phyloP scores from a whole-genome alignment of 1,140 invertebrate species.

The Euwallacea similis region DNA sequence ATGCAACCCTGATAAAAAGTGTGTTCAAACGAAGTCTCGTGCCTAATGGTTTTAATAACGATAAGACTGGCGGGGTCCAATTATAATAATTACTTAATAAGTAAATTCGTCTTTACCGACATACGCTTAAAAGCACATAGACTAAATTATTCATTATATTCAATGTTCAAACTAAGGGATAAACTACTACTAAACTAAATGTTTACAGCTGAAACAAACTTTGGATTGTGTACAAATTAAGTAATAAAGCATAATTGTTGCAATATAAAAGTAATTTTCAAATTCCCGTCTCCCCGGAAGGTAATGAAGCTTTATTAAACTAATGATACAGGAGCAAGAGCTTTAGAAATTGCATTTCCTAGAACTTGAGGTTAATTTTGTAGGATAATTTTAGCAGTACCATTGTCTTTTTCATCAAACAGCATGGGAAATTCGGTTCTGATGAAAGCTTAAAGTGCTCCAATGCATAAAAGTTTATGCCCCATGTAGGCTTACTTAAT shows the following conservation, averaged over 20 bases:
- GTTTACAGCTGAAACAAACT: not conserved
- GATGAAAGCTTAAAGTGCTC: not conserved
- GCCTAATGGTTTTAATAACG: too few species aligned
- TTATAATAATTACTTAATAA: too few species aligned
- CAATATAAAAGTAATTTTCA: conserved; percentile 11
- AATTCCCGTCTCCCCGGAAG: not conserved
- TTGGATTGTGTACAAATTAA: conserved; percentile 14
- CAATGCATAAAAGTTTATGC: conserved; percentile 14
- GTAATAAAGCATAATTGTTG: conserved; percentile 15
- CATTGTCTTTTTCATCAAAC: conserved; percentile 8
- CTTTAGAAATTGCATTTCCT: conserved; percentile 2
- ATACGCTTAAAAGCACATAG: too few species aligned
- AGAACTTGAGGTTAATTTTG: too few species aligned
- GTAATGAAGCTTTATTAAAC: conserved; percentile 9
- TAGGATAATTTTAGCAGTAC: too few species aligned
- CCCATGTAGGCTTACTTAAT: conserved; percentile 10
- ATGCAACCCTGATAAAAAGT: too few species aligned
- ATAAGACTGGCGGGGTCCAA: too few species aligned
- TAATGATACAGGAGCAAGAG: conserved; percentile 1
- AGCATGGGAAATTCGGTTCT: conserved; percentile 7
- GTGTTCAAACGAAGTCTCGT: too few species aligned
- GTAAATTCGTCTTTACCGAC: too few species aligned
- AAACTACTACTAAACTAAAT: not conserved
- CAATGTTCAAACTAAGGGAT: not conserved
- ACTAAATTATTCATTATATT: conserved; percentile 3